phyloP scores from a whole-genome alignment of 1,140 invertebrate species.

The Cherax destructor region DNA sequence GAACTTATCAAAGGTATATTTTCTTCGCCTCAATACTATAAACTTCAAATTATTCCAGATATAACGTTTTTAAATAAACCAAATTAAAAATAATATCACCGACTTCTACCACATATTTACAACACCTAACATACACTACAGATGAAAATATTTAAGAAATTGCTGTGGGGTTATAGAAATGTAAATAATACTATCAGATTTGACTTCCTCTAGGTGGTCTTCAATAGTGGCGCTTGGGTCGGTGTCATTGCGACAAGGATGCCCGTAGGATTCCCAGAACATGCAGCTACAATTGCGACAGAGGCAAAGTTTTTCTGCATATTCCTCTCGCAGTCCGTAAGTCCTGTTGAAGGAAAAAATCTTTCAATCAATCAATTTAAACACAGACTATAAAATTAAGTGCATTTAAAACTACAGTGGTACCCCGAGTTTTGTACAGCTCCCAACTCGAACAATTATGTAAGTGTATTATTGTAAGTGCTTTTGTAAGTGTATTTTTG shows the following conservation, averaged over 20 bases:
- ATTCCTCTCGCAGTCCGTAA: slow-evolving; percentile 91
- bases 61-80: too few species aligned
- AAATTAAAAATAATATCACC: too few species aligned
- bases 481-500: too few species aligned
- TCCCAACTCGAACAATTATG: too few species aligned
- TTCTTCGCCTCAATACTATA: too few species aligned
- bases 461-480: too few species aligned
- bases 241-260: slow-evolving; percentile 91
- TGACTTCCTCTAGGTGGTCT: slow-evolving; percentile 33
- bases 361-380: too few species aligned
- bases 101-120: not conserved
- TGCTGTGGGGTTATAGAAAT: slow-evolving; percentile 58
- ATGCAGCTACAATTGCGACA: slow-evolving; percentile 96
- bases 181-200: slow-evolving; percentile 48
- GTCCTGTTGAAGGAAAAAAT: slow-evolving; percentile 18
- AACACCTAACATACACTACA: slow-evolving; percentile 9
- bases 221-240: slow-evolving; percentile 76
- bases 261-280: slow-evolving; percentile 95
- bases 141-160: slow-evolving; percentile 62
- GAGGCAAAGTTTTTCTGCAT: slow-evolving; percentile 94
- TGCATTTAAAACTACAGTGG: too few species aligned
- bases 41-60: too few species aligned
- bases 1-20: too few species aligned
- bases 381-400: too few species aligned
- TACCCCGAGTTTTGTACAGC: too few species aligned